Percentiles rank a stretch among this genome's conserved stretches.
Conservation (phyloP, 2,888 invertebrate species). For the Autographa gamma region DNA sequence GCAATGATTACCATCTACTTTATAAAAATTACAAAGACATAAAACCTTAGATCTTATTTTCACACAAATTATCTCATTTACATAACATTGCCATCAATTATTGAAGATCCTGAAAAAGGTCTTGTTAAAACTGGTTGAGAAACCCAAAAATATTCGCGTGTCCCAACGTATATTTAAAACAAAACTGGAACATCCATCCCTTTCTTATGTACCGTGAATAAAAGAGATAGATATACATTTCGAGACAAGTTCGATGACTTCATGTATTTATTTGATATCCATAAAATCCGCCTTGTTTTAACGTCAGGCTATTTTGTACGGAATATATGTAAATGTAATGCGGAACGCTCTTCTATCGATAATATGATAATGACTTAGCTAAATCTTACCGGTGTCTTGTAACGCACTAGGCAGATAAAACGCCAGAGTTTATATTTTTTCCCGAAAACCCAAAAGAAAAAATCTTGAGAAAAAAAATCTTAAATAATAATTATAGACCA, state of each 20-base stretch:
- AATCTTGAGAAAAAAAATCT: no score
- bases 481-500: no score
- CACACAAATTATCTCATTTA: background rate
- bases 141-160: background rate
- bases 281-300: background rate
- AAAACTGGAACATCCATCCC: background rate
- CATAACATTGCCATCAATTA: background rate
- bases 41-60: background rate
- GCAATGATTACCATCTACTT: no score
- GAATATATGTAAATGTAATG: background rate
- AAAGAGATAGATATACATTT: background rate
- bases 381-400: background rate
- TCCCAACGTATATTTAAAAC: background rate
- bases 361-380: background rate
- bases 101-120: constrained; percentile 1
- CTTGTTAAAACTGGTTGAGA: background rate
- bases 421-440: background rate
- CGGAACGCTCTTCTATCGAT: constrained; percentile 2
- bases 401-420: constrained; percentile 18
- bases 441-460: no score
- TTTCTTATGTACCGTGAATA: background rate
- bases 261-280: background rate
- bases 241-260: background rate
- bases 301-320: background rate
- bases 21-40: background rate